Conservation (phyloP, 37 sponge, comb jelly and placozoan genomes). For the Petrosia ficiformis region DNA sequence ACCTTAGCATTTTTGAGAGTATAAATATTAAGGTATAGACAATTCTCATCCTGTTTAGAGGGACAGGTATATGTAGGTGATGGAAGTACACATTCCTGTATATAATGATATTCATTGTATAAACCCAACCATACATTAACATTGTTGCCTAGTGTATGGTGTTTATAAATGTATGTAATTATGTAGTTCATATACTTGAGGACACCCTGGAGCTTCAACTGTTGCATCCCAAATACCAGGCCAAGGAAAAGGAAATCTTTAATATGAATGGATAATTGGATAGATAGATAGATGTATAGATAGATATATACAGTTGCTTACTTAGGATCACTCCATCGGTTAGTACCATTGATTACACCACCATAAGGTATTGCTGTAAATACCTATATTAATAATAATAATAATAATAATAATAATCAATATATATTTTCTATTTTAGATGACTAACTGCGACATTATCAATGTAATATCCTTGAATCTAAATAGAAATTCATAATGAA, state of each 20-base stretch:
- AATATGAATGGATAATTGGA: neutral
- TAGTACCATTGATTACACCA: slow-evolving; percentile 37
- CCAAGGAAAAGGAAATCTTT: slow-evolving; percentile 48
- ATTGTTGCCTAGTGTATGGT: too few relatives aligned
- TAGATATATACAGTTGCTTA: too few relatives aligned
- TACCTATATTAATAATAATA: slow-evolving; percentile 30
- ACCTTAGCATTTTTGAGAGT: slow-evolving; percentile 57
- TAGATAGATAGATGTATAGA: too few relatives aligned
- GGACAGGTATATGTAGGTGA: slow-evolving; percentile 53
- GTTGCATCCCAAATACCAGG: slow-evolving; percentile 22
- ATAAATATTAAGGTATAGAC: slow-evolving; percentile 76
- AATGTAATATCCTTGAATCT: neutral
- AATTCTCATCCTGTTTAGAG: slow-evolving; percentile 47
- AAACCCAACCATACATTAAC: neutral
- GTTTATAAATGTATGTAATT: too few relatives aligned
- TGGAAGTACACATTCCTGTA: slow-evolving; percentile 30
- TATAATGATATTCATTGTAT: slow-evolving; percentile 14
- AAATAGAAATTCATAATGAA: neutral
- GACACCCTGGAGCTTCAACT: slow-evolving; percentile 45
- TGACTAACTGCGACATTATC: neutral
- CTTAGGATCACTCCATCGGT: slow-evolving; percentile 70
- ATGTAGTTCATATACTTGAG: slow-evolving; percentile 29
- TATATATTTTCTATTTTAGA: neutral
- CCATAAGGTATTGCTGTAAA: slow-evolving; percentile 80
- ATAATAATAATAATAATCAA: neutral